Conservation (phyloP, 2,888 invertebrate genomes). For the Crepidodera aurea region DNA sequence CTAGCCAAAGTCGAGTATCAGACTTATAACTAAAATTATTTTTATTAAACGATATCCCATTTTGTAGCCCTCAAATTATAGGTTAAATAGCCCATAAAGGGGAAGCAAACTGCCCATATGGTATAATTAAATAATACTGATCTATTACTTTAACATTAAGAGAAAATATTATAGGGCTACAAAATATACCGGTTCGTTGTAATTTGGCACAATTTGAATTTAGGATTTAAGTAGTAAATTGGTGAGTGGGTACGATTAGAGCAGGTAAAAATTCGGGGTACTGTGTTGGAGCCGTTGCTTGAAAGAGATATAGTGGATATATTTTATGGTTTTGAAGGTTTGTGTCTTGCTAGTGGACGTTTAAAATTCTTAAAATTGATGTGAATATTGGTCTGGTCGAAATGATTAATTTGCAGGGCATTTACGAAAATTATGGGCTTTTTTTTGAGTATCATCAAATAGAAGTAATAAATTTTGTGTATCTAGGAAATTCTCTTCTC, state of each 20-base stretch:
- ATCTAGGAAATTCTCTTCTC: too few relatives aligned
- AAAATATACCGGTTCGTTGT: constrained; percentile 34
- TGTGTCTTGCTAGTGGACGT: constrained; percentile 10
- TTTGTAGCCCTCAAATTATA: constrained; percentile 30
- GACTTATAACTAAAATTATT: constrained; percentile 14
- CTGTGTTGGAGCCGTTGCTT: background rate
- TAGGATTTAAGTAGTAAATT: constrained; percentile 33
- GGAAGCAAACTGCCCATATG: constrained; percentile 23
- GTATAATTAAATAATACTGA: constrained; percentile 41
- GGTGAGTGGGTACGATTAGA: constrained; percentile 29
- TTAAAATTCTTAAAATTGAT: constrained; percentile 23
- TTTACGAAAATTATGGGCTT: too few relatives aligned
- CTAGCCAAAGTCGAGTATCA: too few relatives aligned
- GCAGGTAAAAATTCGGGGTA: constrained; percentile 34
- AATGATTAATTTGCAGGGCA: too few relatives aligned
- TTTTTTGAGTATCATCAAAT: too few relatives aligned
- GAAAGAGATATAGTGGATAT: constrained; percentile 10
- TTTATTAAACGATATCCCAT: constrained; percentile 38
- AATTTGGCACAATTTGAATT: constrained; percentile 43
- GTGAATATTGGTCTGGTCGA: constrained; percentile 14
- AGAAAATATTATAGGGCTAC: constrained; percentile 35
- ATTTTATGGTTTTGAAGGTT: constrained; percentile 18
- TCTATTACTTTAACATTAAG: constrained; percentile 43
- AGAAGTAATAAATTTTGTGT: too few relatives aligned
- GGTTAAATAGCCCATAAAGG: constrained; percentile 23